A percentile compares a stretch with the other conserved stretches of the same genome.
These are phyloP conservation scores for Fulica atra DNA, from an alignment of 2,113 vertebrate genomes.

Conservation along the genomic window DNA sequence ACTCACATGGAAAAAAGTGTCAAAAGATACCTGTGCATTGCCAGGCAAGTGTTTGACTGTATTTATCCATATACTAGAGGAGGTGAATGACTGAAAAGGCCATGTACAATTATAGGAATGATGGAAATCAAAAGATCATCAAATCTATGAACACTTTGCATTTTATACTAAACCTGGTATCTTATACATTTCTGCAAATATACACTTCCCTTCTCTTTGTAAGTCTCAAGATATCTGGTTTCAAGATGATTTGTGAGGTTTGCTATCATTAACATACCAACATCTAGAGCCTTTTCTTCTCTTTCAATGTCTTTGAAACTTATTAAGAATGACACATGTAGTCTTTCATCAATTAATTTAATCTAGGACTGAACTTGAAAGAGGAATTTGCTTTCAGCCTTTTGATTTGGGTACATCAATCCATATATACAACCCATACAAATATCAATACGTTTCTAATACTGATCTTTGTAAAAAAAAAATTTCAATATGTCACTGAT, in stretches of 20 bases:
- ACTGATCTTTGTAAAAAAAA: neutral
- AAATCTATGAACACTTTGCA: neutral
- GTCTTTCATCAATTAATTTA: neutral
- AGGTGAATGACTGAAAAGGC: neutral
- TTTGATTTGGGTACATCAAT: neutral
- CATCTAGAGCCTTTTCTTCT: neutral
- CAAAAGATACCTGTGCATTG: conserved; percentile 65
- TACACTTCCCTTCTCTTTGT: neutral
- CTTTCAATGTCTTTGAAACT: neutral
- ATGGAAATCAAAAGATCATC: neutral
- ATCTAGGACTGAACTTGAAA: neutral
- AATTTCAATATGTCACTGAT: neutral
- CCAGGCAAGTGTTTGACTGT: conserved; percentile 17
- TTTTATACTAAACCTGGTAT: neutral
- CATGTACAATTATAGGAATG: neutral
- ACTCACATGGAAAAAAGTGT: conserved; percentile 32
- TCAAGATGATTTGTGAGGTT: neutral
- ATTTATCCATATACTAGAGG: neutral
- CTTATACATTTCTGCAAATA: neutral
- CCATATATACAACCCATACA: neutral
- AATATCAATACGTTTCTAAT: neutral
- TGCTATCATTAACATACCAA: neutral
- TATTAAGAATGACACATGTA: neutral
- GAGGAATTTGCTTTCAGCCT: neutral
- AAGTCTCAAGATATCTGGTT: neutral